phyloP scores from a whole-genome alignment of 2,797 vertebrate genomes.

The Neosalanx taihuensis region DNA sequence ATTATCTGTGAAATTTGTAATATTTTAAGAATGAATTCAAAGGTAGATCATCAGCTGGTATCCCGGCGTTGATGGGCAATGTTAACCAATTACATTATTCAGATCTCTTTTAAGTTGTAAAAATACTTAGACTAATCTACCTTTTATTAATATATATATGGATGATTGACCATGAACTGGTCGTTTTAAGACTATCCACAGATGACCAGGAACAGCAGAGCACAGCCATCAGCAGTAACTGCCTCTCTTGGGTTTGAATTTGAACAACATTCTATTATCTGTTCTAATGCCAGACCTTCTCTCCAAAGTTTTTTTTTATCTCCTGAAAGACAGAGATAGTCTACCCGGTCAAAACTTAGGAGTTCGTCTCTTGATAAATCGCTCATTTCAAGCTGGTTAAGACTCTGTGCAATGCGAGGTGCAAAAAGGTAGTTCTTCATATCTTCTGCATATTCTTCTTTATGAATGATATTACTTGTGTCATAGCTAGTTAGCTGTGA shows the following conservation, averaged over 20 bases:
- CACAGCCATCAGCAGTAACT: slow-evolving; percentile 62
- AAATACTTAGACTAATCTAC: no score
- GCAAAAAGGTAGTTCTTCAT: slow-evolving; percentile 70
- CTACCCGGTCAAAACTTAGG: slow-evolving; percentile 75
- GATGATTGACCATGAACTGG: neutral
- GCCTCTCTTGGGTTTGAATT: slow-evolving; percentile 37
- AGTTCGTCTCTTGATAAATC: slow-evolving; percentile 71
- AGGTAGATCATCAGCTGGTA: no score
- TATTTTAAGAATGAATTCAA: no score
- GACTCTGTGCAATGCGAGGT: slow-evolving; percentile 71
- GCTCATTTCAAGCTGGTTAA: slow-evolving; percentile 73
- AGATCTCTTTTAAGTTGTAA: no score
- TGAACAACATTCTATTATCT: slow-evolving; percentile 50
- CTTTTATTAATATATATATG: no score
- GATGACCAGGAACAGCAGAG: slow-evolving; percentile 25
- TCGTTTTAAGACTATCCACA: neutral
- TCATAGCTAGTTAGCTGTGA: slow-evolving; percentile 34
- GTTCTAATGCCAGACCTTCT: slow-evolving; percentile 69
- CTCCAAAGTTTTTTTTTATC: slow-evolving; percentile 67
- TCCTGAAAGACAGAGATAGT: slow-evolving; percentile 74
- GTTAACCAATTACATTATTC: no score
- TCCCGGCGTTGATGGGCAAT: no score
- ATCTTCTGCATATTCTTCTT: slow-evolving; percentile 59
- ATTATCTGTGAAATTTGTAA: no score
- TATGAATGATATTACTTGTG: slow-evolving; percentile 44